Base-by-base conservation (phyloP, 2,113 vertebrate species). In the Lonchura striata region DNA sequence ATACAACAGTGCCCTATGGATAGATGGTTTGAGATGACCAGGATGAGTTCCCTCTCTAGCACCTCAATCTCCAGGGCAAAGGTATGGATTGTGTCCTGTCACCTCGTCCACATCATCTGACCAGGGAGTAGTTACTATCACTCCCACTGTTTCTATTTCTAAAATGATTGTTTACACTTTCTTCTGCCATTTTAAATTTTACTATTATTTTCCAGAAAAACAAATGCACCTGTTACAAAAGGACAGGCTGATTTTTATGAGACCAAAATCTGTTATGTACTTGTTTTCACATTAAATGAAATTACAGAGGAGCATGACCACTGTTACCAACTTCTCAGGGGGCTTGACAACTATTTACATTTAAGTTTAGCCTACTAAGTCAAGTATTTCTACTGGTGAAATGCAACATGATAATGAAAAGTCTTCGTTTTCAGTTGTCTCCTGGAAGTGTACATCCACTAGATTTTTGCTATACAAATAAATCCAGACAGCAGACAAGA, bases 11-110 rank as follows among this genome's bases (percentile, higher is more conserved):
- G 23, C 39, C 35, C 41, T 41, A 15, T 10, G 25, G 57, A 41
- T 13, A 37, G 15, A 15, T 6, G 23, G 7, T 1, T 42, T 4
- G 21, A 57, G 47, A 53, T 0, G 1, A 22, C 2, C 54, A 69
- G 63, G 19, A 70, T 6, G 13, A 39, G 27, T 17, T 72, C 39
- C 57, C 33, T 44, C 37, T 23, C 60, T 7, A n/a, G 24, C 20
- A 6, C 47, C 25, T 82, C 21, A 30, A 16, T 44, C 64, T 61
- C 21, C 16, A 82, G 13, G 30, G n/a, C 82, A 30, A 50, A 11
- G 13, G 13, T 12, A 25, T 18, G 33, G 44, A 42, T 28, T n/a
- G 4, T 27, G 7, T 11, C 15, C 27, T 47, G 54, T 17, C n/a
- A 66, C 27, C 65, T 54, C 52, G 50, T 8, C n/a, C 44, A 33